Percentiles rank a stretch among this genome's conserved stretches.
Conservation (phyloP, 2,113 vertebrate species). For the Setophaga coronata region DNA sequence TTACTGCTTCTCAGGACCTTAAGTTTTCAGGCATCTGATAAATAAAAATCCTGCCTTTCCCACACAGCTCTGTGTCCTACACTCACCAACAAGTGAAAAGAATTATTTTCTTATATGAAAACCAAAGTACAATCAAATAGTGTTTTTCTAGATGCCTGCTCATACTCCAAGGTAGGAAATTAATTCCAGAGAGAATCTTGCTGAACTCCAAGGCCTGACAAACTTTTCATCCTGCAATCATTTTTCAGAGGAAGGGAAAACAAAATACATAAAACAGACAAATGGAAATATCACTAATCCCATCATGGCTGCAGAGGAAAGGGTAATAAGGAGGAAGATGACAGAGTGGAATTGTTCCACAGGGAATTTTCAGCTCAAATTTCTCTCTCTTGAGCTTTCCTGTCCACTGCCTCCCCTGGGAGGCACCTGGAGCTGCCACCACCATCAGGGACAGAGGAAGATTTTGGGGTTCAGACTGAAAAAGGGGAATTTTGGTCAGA, state of each 20-base stretch:
- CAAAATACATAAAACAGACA: slow-evolving; percentile 60
- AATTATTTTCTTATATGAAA: neutral
- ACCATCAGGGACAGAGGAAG: accelerated
- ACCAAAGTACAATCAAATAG: slow-evolving; percentile 7
- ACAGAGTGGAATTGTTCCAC: slow-evolving; percentile 6
- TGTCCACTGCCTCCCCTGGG: neutral
- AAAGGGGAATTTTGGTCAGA: neutral
- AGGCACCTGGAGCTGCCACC: neutral
- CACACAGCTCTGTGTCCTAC: neutral
- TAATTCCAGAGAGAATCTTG: slow-evolving; percentile 22
- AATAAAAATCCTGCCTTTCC: neutral
- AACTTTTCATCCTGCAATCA: slow-evolving; percentile 51
- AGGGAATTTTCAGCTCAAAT: neutral
- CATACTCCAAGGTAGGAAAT: neutral
- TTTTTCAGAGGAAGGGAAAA: slow-evolving; percentile 62
- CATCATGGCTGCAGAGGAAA: slow-evolving; percentile 17
- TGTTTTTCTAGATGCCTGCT: neutral
- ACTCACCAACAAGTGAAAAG: neutral
- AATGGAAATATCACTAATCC: slow-evolving; percentile 69
- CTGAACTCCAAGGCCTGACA: slow-evolving; percentile 49
- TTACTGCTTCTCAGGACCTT: neutral
- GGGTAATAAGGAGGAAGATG: slow-evolving; percentile 46
- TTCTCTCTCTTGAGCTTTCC: slow-evolving; percentile 1
- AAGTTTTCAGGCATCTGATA: neutral
- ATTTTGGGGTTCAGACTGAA: neutral